Evolutionary conservation across 1,140 invertebrate species (phyloP).

Genomic region (Lethrus apterus): DNA sequence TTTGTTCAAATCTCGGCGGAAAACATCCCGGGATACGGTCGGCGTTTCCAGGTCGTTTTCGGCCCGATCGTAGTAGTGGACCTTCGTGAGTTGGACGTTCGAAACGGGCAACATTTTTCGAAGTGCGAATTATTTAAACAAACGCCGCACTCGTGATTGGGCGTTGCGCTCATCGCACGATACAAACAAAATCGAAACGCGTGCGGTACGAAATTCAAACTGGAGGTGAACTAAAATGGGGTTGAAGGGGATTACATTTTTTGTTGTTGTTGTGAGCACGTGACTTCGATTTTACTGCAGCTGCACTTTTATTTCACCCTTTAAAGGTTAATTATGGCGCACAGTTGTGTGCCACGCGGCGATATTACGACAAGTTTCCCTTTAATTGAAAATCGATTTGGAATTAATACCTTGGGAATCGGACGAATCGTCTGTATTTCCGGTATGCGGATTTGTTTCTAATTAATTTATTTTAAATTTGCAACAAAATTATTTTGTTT

Average conservation of each 20-base stretch:
- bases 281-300: neutral
- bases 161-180: neutral
- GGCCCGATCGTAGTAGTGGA: conserved; percentile 33
- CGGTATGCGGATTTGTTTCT: too few species aligned
- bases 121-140: neutral
- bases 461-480: too few species aligned
- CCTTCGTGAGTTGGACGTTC: conserved; percentile 37
- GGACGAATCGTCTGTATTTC: too few species aligned
- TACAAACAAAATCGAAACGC: conserved; percentile 4
- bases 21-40: conserved; percentile 28
- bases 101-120: neutral
- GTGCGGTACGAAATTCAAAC: neutral
- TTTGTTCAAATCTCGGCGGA: conserved; percentile 27
- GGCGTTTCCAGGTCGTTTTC: conserved; percentile 19
- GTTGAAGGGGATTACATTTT: neutral
- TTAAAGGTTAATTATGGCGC: conserved; percentile 8
- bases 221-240: neutral
- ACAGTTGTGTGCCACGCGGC: conserved; percentile 1
- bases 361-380: neutral
- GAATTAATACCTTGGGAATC: too few species aligned
- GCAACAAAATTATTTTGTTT: too few species aligned
- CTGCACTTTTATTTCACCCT: neutral
- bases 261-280: neutral
- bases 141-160: neutral
- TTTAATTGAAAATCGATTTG: neutral